These are phyloP conservation scores for Gymnoscelis rufifasciata DNA, from an alignment of 2,888 invertebrate genomes.

Conservation along the genomic window DNA sequence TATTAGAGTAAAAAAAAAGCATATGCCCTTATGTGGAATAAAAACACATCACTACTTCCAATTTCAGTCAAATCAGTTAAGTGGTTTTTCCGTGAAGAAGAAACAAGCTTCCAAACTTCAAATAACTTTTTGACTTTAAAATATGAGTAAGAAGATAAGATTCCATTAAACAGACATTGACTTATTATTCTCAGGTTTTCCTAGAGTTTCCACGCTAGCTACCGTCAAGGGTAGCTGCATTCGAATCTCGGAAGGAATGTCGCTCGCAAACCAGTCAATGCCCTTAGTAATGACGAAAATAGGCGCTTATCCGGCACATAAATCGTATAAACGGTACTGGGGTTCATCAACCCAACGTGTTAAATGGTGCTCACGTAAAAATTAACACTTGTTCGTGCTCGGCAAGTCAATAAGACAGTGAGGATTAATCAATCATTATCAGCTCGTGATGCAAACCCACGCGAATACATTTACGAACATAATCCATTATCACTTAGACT, in stretches of 20 bases:
- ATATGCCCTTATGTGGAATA: too few relatives aligned
- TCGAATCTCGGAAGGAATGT: conserved; percentile 28
- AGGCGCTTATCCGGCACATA: conserved; percentile 31
- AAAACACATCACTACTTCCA: too few relatives aligned
- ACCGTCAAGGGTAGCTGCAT: conserved; percentile 25
- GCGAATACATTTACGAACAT: not conserved
- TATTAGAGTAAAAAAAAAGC: too few relatives aligned
- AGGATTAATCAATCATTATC: conserved; percentile 5
- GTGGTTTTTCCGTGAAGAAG: too few relatives aligned
- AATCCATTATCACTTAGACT: too few relatives aligned
- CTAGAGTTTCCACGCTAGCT: conserved; percentile 10
- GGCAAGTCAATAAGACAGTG: conserved; percentile 29
- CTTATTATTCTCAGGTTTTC: not conserved
- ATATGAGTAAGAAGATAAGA: too few relatives aligned
- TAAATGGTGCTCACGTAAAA: conserved; percentile 55
- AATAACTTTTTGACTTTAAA: too few relatives aligned
- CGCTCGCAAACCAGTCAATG: conserved; percentile 25
- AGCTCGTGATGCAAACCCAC: not conserved
- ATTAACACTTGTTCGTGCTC: conserved; percentile 51
- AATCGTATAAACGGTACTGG: conserved; percentile 44
- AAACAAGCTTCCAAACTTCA: too few relatives aligned
- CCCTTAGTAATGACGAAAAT: conserved; percentile 32
- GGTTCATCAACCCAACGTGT: conserved; percentile 57
- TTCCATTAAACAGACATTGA: too few relatives aligned
- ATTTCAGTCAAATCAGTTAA: too few relatives aligned